Conservation (phyloP, 2,888 invertebrate genomes). For the Fragum fragum region DNA sequence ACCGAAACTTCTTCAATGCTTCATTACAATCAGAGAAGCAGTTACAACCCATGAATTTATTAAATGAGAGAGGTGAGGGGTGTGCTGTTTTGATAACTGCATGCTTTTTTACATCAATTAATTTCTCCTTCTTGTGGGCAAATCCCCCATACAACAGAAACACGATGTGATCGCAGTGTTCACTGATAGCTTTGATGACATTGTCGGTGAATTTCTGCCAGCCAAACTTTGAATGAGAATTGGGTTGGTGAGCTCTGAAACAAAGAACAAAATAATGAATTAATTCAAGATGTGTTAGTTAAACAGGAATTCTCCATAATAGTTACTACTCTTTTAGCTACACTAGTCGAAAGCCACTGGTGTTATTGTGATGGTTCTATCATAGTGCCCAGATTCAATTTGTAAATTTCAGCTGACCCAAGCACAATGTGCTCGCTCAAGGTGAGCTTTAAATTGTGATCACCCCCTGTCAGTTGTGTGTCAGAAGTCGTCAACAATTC, state of each 20-base stretch:
- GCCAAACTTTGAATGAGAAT: constrained; percentile 82
- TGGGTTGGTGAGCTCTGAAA: constrained; percentile 82
- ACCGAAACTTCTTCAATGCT: constrained; percentile 70
- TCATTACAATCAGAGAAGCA: constrained; percentile 82
- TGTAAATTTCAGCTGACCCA: too few relatives aligned
- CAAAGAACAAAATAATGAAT: too few relatives aligned
- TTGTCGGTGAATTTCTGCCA: constrained; percentile 84
- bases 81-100: constrained; percentile 82
- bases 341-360: too few relatives aligned
- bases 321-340: too few relatives aligned
- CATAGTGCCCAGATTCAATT: too few relatives aligned
- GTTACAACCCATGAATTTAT: constrained; percentile 79
- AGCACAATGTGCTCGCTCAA: too few relatives aligned
- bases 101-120: constrained; percentile 79
- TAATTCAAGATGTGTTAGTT: too few relatives aligned
- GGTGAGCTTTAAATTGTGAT: too few relatives aligned
- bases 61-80: constrained; percentile 83
- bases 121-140: constrained; percentile 83
- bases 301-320: too few relatives aligned
- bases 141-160: constrained; percentile 85
- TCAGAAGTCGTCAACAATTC: too few relatives aligned
- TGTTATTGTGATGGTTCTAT: too few relatives aligned
- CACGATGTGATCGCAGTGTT: constrained; percentile 73
- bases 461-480: too few relatives aligned
- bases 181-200: constrained; percentile 78